Evolutionary conservation across 2,797 vertebrate species (phyloP).

Genomic region (Coracias cyanogaster): DNA sequence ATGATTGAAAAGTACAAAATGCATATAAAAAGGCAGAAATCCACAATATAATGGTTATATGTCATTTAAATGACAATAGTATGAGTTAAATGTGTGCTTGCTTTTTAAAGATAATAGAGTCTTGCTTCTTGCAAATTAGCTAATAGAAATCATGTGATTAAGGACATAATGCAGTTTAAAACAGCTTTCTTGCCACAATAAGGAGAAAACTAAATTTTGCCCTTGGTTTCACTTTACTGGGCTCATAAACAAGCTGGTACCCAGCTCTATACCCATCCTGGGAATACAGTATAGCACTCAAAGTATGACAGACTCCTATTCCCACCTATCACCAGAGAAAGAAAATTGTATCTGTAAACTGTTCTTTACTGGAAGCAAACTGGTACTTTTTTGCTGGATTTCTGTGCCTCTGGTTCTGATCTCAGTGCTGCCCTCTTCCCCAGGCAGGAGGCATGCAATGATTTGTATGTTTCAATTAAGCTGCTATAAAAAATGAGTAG

Average conservation of each 20-base stretch:
- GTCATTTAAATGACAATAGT: not conserved
- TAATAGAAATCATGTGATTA: not conserved
- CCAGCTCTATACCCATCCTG: not conserved
- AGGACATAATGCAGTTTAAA: not conserved
- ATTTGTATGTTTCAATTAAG: slow-evolving; percentile 78
- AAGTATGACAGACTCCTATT: not conserved
- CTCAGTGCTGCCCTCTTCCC: slow-evolving; percentile 54
- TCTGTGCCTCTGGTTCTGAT: slow-evolving; percentile 18
- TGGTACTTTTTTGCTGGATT: slow-evolving; percentile 3
- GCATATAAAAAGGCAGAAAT: not conserved
- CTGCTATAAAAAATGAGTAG: slow-evolving; percentile 74
- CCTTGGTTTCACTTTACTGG: not conserved
- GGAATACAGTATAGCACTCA: not conserved
- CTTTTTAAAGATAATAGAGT: not conserved
- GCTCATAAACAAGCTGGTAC: not conserved
- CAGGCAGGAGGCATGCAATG: slow-evolving; percentile 39
- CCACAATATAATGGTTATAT: not conserved
- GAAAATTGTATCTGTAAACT: slow-evolving; percentile 46
- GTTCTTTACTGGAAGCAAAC: slow-evolving; percentile 62
- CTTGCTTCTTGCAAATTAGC: slow-evolving; percentile 11
- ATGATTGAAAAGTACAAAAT: not conserved
- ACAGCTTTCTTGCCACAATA: not conserved
- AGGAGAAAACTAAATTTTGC: not conserved
- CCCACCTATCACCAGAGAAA: slow-evolving; percentile 25
- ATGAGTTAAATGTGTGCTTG: not conserved